phyloP scores from a whole-genome alignment of 2,888 invertebrate species.

The Phymatocera aterrima region DNA sequence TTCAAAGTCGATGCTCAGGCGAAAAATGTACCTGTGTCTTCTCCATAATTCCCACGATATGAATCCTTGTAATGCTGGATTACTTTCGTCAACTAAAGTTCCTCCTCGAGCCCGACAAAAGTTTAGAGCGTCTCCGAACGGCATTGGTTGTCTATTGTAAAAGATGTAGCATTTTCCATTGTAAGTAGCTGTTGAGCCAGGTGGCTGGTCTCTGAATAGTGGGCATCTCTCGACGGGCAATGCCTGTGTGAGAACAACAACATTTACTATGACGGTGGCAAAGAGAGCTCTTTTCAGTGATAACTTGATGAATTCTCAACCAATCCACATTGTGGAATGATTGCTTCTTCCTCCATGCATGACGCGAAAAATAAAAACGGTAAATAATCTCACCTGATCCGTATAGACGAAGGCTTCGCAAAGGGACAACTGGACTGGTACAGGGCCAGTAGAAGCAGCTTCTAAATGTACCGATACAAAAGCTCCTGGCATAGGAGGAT shows the following conservation, averaged over 20 bases:
- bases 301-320: not conserved
- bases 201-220: constrained; percentile 94
- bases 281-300: not conserved
- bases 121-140: constrained; percentile 86
- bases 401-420: constrained; percentile 97
- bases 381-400: constrained; percentile 85
- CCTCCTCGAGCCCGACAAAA: constrained; percentile 91
- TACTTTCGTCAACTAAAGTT: constrained; percentile 92
- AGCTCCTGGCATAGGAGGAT: constrained; percentile 96
- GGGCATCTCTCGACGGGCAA: constrained; percentile 94
- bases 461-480: constrained; percentile 95
- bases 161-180: constrained; percentile 97
- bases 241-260: constrained; percentile 81
- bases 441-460: constrained; percentile 71
- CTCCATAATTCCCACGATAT: constrained; percentile 97
- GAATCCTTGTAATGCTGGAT: constrained; percentile 95
- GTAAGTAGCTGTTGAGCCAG: constrained; percentile 94
- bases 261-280: not conserved
- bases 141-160: constrained; percentile 90
- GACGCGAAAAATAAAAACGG: too few relatives aligned
- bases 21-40: constrained; percentile 82
- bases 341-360: too few relatives aligned
- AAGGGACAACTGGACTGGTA: constrained; percentile 87
- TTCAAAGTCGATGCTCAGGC: not conserved
- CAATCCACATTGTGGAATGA: too few relatives aligned